These are phyloP conservation scores for Sparus aurata DNA, from an alignment of 2,797 vertebrate species.

Conservation along the genomic window DNA sequence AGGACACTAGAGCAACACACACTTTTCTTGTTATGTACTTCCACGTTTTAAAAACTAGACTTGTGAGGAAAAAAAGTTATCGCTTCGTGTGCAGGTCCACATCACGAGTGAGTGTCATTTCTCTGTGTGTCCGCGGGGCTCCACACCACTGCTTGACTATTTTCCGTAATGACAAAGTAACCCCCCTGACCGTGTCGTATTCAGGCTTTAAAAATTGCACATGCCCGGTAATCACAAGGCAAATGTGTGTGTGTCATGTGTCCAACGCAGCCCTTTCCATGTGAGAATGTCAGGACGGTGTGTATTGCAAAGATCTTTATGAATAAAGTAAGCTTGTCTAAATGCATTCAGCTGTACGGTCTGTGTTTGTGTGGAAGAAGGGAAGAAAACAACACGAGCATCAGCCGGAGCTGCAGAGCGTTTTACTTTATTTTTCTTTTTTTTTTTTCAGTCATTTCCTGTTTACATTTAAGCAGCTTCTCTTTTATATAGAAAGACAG, in stretches of 20 bases:
- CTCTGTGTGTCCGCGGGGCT: conserved; percentile 40
- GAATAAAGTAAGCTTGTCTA: conserved; percentile 81
- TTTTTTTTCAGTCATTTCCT: conserved; percentile 69
- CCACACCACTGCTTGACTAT: conserved; percentile 56
- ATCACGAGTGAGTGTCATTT: conserved; percentile 56
- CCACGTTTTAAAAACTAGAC: conserved; percentile 48
- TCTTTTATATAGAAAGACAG: conserved; percentile 84
- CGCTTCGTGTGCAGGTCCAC: conserved; percentile 49
- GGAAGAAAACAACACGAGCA: background rate
- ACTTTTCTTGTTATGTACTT: conserved; percentile 55
- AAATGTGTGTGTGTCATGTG: conserved; percentile 52
- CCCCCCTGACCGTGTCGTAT: conserved; percentile 61
- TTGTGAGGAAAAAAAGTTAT: conserved; percentile 45
- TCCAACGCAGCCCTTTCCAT: conserved; percentile 49
- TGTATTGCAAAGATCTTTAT: conserved; percentile 75
- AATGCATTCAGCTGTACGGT: conserved; percentile 45
- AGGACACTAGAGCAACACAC: conserved; percentile 34
- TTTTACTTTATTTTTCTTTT: conserved; percentile 68
- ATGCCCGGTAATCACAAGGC: conserved; percentile 64
- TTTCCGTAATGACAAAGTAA: conserved; percentile 65
- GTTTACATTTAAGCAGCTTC: conserved; percentile 84
- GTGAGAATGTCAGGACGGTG: conserved; percentile 63
- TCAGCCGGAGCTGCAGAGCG: conserved; percentile 25
- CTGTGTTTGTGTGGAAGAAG: background rate
- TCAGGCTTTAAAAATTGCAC: conserved; percentile 72